Evolutionary conservation across 2,888 invertebrate species (phyloP).

Genomic region (Cylloceria caligata): DNA sequence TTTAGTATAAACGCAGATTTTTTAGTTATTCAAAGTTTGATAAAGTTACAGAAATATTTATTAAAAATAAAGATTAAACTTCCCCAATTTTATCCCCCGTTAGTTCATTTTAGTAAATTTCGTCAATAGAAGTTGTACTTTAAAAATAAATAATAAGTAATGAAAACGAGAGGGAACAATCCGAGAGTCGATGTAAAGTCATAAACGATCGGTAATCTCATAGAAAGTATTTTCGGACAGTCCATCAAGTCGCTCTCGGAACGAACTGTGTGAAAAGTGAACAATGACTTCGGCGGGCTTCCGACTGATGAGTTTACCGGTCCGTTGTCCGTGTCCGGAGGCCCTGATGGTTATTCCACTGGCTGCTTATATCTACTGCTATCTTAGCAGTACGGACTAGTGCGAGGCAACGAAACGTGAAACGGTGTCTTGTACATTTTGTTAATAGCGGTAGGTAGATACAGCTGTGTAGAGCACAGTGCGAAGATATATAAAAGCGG

Average conservation of each 20-base stretch:
- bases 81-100: too few species aligned
- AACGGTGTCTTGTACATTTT: constrained; percentile 59
- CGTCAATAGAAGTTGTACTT: not conserved
- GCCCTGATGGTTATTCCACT: constrained; percentile 37
- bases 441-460: constrained; percentile 28
- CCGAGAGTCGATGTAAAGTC: constrained; percentile 48
- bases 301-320: constrained; percentile 56
- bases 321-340: constrained; percentile 14
- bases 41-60: too few species aligned
- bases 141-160: constrained; percentile 27
- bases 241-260: constrained; percentile 67
- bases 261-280: constrained; percentile 62
- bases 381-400: constrained; percentile 33
- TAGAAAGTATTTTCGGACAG: constrained; percentile 69
- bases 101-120: not conserved
- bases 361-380: constrained; percentile 24
- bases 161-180: constrained; percentile 1
- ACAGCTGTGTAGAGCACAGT: constrained; percentile 33
- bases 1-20: not conserved
- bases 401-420: constrained; percentile 59
- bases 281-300: constrained; percentile 63
- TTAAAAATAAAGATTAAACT: too few species aligned
- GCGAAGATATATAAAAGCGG: constrained; percentile 39
- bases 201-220: constrained; percentile 37
- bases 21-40: too few species aligned